Conservation (phyloP, 2,113 vertebrate species). For the Corapipo altera region DNA sequence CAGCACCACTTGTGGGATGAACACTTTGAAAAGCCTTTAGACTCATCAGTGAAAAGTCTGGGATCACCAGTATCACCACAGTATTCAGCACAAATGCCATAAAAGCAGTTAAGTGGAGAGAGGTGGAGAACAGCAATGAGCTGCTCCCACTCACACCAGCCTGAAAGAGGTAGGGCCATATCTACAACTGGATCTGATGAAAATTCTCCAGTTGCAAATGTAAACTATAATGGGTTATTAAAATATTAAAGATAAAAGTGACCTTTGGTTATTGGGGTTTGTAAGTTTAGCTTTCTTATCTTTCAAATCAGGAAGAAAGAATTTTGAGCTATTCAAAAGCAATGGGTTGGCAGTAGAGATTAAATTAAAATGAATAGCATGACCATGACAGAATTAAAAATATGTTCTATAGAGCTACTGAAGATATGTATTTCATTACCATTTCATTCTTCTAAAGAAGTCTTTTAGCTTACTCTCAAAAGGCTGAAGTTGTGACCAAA, state of each 20-base stretch:
- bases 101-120: background rate
- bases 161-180: background rate
- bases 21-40: background rate
- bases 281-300: background rate
- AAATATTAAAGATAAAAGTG: constrained; percentile 30
- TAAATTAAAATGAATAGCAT: constrained; percentile 5
- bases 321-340: constrained; percentile 1
- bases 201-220: background rate
- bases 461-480: background rate
- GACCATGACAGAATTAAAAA: constrained; percentile 16
- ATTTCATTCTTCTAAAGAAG: background rate
- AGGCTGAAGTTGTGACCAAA: constrained; percentile 11
- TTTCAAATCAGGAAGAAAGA: background rate
- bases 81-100: background rate
- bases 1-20: background rate
- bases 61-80: background rate
- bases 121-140: background rate
- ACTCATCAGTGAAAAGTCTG: background rate
- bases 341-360: background rate
- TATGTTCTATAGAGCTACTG: background rate
- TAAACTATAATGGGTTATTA: constrained; percentile 1
- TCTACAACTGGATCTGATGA: background rate
- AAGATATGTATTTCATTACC: constrained; percentile 12
- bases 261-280: background rate
- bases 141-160: background rate